Evolutionary conservation across 2,888 invertebrate genomes (phyloP).

Genomic region (Sesia apiformis): DNA sequence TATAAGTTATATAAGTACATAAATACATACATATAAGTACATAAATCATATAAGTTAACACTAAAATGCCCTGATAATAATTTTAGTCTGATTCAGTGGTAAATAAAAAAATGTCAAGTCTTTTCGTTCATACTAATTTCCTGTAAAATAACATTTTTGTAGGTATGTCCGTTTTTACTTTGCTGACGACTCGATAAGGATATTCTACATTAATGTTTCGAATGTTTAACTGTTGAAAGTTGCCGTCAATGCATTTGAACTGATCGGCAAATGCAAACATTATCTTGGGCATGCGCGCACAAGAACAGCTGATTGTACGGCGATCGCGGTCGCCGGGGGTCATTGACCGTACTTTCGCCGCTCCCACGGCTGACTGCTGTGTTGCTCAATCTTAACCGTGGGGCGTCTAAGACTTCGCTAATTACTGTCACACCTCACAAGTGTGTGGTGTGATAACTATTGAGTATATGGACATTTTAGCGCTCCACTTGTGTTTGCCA

Average conservation of each 20-base stretch:
- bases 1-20: too few species aligned
- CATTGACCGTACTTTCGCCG: conserved; percentile 69
- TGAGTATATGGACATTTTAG: conserved; percentile 11
- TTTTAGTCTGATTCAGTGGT: too few species aligned
- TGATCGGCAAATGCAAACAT: conserved; percentile 18
- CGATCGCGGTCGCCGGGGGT: conserved; percentile 50
- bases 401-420: conserved; percentile 38
- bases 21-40: too few species aligned
- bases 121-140: too few species aligned
- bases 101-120: too few species aligned
- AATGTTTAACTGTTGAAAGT: too few species aligned
- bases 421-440: conserved; percentile 14
- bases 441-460: not conserved
- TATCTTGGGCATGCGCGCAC: conserved; percentile 32
- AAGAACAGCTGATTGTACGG: conserved; percentile 67
- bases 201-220: too few species aligned
- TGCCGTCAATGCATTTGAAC: not conserved
- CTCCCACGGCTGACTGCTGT: conserved; percentile 52
- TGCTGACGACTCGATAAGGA: too few species aligned
- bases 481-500: conserved; percentile 5
- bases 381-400: conserved; percentile 46
- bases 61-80: too few species aligned
- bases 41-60: too few species aligned
- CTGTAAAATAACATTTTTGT: too few species aligned
- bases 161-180: too few species aligned